Percentiles rank a stretch among this genome's conserved stretches.
Conservation (phyloP, 2,797 vertebrate species). For the Gymnothorax javanicus region DNA sequence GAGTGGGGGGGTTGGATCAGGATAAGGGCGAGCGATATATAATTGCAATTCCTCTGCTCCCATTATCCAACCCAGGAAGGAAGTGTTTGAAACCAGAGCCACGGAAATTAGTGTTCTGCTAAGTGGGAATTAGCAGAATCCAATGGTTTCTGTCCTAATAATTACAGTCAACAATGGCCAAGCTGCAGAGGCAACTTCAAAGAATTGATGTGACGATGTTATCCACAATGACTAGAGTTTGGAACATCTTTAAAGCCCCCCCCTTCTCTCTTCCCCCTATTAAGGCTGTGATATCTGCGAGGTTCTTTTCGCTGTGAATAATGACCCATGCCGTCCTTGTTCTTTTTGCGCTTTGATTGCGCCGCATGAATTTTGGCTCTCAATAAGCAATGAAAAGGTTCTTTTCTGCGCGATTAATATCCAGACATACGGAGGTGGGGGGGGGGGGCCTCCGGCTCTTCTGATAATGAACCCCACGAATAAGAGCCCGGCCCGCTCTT, state of each 20-base stretch:
- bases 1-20: constrained; percentile 53
- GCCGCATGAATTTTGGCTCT: constrained; percentile 51
- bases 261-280: constrained; percentile 52
- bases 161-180: constrained; percentile 63
- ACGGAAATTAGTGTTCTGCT: constrained; percentile 63
- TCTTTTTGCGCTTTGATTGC: constrained; percentile 41
- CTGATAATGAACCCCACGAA: constrained; percentile 54
- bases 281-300: constrained; percentile 45
- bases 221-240: constrained; percentile 48
- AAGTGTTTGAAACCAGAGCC: constrained; percentile 64
- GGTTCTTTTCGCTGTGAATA: constrained; percentile 44
- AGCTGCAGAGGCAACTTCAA: constrained; percentile 59
- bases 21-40: constrained; percentile 67
- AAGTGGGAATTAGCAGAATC: constrained; percentile 60
- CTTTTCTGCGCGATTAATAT: constrained; percentile 55
- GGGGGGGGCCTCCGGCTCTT: constrained; percentile 55
- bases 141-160: constrained; percentile 58
- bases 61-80: constrained; percentile 69
- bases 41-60: constrained; percentile 66
- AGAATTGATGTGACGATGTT: constrained; percentile 51
- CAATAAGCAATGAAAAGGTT: constrained; percentile 42
- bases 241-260: constrained; percentile 36
- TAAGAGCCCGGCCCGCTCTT: constrained; percentile 48
- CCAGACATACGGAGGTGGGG: too few species aligned
- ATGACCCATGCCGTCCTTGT: constrained; percentile 44